phyloP scores from a whole-genome alignment of 2,113 vertebrate genomes.

The Perca schrenkii region DNA sequence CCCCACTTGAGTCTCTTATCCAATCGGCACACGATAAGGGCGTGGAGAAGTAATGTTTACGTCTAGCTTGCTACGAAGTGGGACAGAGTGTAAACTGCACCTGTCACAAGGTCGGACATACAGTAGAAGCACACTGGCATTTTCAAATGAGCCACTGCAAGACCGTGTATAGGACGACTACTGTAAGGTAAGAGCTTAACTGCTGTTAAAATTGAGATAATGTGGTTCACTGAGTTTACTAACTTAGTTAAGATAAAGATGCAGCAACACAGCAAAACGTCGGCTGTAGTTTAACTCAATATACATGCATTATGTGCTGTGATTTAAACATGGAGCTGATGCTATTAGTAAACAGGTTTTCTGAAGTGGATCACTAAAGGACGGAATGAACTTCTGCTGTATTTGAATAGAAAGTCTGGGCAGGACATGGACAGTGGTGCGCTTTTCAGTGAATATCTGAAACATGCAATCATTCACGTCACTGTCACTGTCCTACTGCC shows the following conservation, averaged over 20 bases:
- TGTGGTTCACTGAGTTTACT: neutral
- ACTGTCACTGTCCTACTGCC: neutral
- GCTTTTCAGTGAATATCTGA: neutral
- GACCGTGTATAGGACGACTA: constrained; percentile 50
- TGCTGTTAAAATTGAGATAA: neutral
- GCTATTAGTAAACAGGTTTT: neutral
- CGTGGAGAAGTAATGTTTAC: constrained; percentile 76
- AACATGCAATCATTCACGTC: neutral
- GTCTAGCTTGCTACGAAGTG: constrained; percentile 63
- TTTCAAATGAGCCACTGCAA: constrained; percentile 67
- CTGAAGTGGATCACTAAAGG: neutral
- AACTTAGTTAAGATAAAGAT: neutral
- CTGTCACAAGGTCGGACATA: constrained; percentile 43
- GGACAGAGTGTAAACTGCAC: constrained; percentile 67
- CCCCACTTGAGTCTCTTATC: constrained; percentile 27
- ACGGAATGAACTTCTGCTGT: neutral
- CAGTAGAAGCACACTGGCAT: constrained; percentile 5
- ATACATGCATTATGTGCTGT: neutral
- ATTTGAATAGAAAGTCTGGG: neutral
- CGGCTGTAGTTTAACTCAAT: neutral
- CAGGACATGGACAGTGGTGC: neutral
- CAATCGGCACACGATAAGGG: constrained; percentile 61
- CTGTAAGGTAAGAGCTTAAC: constrained; percentile 63
- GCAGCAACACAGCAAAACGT: neutral
- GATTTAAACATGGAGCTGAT: neutral